Percentiles rank a stretch among this genome's conserved stretches.
Conservation (phyloP, 2,797 vertebrate genomes). For the Enteromius treurensis region DNA sequence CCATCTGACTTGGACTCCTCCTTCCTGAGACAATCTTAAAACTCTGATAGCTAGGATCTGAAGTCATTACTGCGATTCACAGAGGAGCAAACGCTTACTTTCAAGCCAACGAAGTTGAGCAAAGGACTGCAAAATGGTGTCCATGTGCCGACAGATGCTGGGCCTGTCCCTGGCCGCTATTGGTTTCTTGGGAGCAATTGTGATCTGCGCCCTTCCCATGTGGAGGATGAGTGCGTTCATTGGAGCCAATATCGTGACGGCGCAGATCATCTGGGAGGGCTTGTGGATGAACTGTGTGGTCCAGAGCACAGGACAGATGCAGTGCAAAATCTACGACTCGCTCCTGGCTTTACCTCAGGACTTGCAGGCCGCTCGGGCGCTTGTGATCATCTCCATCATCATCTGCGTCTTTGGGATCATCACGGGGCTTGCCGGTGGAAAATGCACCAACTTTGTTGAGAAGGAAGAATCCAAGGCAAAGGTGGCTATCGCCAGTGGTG, state of each 20-base stretch:
- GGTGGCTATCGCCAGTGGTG: slow-evolving; percentile 81
- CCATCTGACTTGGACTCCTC: slow-evolving; percentile 66
- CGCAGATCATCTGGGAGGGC: slow-evolving; percentile 92
- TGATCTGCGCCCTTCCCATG: slow-evolving; percentile 90
- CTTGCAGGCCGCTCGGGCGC: slow-evolving; percentile 88
- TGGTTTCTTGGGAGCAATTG: slow-evolving; percentile 86
- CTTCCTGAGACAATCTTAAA: slow-evolving; percentile 64
- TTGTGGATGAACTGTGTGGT: slow-evolving; percentile 96
- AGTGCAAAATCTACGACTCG: slow-evolving; percentile 93
- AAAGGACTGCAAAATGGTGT: slow-evolving; percentile 80
- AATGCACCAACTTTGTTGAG: slow-evolving; percentile 94
- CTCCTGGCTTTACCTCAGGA: slow-evolving; percentile 87
- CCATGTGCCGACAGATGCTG: slow-evolving; percentile 90
- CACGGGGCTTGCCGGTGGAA: slow-evolving; percentile 82
- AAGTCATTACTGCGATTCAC: slow-evolving; percentile 9
- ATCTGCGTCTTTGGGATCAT: slow-evolving; percentile 76
- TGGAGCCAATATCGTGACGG: slow-evolving; percentile 93
- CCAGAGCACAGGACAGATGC: slow-evolving; percentile 97
- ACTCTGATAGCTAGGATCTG: background rate
- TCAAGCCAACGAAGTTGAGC: background rate
- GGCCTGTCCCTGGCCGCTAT: slow-evolving; percentile 84
- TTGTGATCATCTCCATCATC: slow-evolving; percentile 84
- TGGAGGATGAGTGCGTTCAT: slow-evolving; percentile 92
- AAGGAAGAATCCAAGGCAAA: slow-evolving; percentile 77
- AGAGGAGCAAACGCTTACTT: slow-evolving; percentile 13